Evolutionary conservation across 2,888 invertebrate species (phyloP).

Genomic region (Nephrocerus scutellatus): DNA sequence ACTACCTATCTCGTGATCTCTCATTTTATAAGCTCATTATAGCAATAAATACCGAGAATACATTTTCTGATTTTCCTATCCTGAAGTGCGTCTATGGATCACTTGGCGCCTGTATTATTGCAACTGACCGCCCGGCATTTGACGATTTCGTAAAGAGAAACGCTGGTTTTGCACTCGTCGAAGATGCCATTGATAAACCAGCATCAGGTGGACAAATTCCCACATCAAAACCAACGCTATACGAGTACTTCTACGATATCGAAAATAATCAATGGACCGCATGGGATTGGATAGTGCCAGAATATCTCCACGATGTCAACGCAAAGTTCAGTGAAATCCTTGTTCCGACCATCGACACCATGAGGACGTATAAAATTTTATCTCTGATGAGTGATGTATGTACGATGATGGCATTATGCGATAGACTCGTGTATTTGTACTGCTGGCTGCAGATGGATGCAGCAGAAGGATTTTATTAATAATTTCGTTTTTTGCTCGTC

Average conservation of each 20-base stretch:
- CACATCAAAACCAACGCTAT: slow-evolving; percentile 61
- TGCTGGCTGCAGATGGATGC: too few species aligned
- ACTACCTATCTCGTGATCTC: too few species aligned
- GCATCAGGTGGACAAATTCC: slow-evolving; percentile 69
- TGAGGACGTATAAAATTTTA: slow-evolving; percentile 71
- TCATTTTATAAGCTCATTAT: too few species aligned
- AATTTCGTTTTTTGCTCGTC: neutral
- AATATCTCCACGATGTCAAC: slow-evolving; percentile 64
- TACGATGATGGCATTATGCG: slow-evolving; percentile 2
- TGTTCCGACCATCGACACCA: slow-evolving; percentile 84
- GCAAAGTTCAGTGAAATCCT: slow-evolving; percentile 74
- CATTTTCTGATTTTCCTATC: too few species aligned
- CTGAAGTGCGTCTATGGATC: slow-evolving; percentile 80
- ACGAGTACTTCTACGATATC: slow-evolving; percentile 74
- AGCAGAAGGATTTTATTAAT: neutral
- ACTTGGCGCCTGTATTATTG: slow-evolving; percentile 70
- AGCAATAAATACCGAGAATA: too few species aligned
- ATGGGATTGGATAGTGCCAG: slow-evolving; percentile 74
- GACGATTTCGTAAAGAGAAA: slow-evolving; percentile 67
- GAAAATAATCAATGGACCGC: slow-evolving; percentile 67
- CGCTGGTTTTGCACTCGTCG: slow-evolving; percentile 59
- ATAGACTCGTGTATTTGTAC: too few species aligned
- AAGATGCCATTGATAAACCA: slow-evolving; percentile 58
- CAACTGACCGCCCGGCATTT: slow-evolving; percentile 62
- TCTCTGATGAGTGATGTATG: slow-evolving; percentile 66